Conservation (phyloP, 1,140 invertebrate genomes). For the Platyscapa corneri region DNA sequence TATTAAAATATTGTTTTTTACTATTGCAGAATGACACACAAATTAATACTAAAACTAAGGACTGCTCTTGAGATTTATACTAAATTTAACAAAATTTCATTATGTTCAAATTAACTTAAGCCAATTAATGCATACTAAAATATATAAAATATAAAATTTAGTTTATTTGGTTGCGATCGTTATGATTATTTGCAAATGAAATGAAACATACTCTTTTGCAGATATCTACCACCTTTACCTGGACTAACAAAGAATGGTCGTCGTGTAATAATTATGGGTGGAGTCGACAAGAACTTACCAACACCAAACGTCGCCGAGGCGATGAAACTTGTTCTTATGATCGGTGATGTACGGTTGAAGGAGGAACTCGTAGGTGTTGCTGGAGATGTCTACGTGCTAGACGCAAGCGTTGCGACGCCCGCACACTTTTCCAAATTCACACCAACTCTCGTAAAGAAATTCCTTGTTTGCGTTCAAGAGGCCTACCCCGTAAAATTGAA, state of each 20-base stretch:
- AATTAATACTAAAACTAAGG: too few species aligned
- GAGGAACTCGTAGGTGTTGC: slow-evolving; percentile 86
- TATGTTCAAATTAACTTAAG: too few species aligned
- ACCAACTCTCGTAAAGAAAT: slow-evolving; percentile 85
- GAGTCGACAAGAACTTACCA: slow-evolving; percentile 76
- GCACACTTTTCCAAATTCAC: slow-evolving; percentile 85
- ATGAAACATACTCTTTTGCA: slow-evolving; percentile 66
- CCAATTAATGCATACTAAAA: too few species aligned
- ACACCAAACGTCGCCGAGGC: slow-evolving; percentile 79
- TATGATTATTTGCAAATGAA: too few species aligned
- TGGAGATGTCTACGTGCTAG: slow-evolving; percentile 86
- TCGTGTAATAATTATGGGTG: slow-evolving; percentile 83
- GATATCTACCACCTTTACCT: slow-evolving; percentile 84
- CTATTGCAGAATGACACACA: too few species aligned
- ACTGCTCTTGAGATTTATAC: too few species aligned
- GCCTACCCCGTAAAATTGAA: slow-evolving; percentile 90
- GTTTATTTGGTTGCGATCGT: not conserved
- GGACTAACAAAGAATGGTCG: slow-evolving; percentile 85
- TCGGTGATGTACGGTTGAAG: slow-evolving; percentile 84
- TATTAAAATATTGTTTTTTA: too few species aligned
- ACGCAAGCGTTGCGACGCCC: slow-evolving; percentile 83
- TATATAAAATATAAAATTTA: too few species aligned
- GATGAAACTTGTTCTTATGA: slow-evolving; percentile 88
- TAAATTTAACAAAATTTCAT: too few species aligned
- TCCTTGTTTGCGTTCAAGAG: slow-evolving; percentile 87